Evolutionary conservation across 1,140 invertebrate genomes (phyloP).

Genomic region (Brachionus asplanchnoidis): DNA sequence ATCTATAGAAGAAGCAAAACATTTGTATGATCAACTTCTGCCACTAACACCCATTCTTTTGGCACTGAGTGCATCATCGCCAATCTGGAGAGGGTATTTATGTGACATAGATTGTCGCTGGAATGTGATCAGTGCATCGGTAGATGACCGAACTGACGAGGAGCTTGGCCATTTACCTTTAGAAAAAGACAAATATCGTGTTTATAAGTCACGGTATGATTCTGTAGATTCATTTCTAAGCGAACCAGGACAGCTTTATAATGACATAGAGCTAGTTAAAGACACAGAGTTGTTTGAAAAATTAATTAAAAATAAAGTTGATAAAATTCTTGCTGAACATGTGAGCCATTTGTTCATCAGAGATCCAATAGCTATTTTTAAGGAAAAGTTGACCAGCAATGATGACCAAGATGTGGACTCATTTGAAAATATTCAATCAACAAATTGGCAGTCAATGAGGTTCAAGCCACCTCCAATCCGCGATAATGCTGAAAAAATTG

Average conservation of each 20-base stretch:
- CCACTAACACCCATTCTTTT: slow-evolving; percentile 95
- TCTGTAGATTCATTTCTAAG: slow-evolving; percentile 96
- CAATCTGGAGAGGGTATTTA: slow-evolving; percentile 83
- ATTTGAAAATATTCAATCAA: slow-evolving; percentile 91
- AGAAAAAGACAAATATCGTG: slow-evolving; percentile 71
- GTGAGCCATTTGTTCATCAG: slow-evolving; percentile 96
- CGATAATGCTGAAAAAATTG: slow-evolving; percentile 71
- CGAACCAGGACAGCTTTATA: slow-evolving; percentile 76
- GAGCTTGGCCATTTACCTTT: slow-evolving; percentile 72
- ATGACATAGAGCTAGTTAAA: slow-evolving; percentile 81
- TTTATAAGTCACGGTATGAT: slow-evolving; percentile 93
- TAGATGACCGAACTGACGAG: slow-evolving; percentile 89
- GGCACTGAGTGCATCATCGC: slow-evolving; percentile 90
- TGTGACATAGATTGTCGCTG: slow-evolving; percentile 93
- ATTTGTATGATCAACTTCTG: slow-evolving; percentile 92
- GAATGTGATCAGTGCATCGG: slow-evolving; percentile 87
- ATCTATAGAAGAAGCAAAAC: slow-evolving; percentile 88
- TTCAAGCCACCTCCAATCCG: slow-evolving; percentile 87
- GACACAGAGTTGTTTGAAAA: slow-evolving; percentile 76
- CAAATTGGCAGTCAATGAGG: slow-evolving; percentile 99
- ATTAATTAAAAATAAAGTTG: slow-evolving; percentile 78
- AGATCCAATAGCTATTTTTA: slow-evolving; percentile 87
- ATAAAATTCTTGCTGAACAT: slow-evolving; percentile 83
- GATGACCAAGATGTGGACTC: slow-evolving; percentile 95
- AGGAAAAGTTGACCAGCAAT: slow-evolving; percentile 85